Conservation (phyloP, 2,888 invertebrate genomes). For the Malthinus flaveolus region DNA sequence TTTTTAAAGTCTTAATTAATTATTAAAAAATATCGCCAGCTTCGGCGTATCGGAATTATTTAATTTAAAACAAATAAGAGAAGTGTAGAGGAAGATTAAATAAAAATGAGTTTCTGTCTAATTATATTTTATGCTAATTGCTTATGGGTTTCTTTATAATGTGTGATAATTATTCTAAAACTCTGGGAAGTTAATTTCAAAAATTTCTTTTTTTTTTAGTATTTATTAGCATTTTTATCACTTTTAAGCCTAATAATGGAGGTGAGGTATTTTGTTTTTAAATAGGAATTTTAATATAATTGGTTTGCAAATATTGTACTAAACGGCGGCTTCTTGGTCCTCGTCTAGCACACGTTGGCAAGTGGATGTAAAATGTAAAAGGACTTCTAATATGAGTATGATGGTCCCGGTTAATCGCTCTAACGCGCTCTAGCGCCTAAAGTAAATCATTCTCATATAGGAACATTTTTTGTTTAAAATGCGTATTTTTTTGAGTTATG, state of each 20-base stretch:
- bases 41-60: too few relatives aligned
- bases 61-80: too few relatives aligned
- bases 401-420: too few relatives aligned
- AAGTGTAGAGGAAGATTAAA: too few relatives aligned
- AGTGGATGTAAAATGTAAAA: too few relatives aligned
- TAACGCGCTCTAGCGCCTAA: too few relatives aligned
- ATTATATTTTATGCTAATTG: conserved; percentile 7
- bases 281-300: conserved; percentile 3
- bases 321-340: background rate
- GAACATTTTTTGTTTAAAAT: too few relatives aligned
- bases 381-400: too few relatives aligned
- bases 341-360: too few relatives aligned
- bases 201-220: conserved; percentile 1
- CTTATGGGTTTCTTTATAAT: background rate
- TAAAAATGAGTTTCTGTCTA: background rate
- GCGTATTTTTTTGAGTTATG: too few relatives aligned
- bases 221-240: conserved; percentile 4
- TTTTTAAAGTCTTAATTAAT: conserved; percentile 7
- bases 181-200: too few relatives aligned
- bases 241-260: conserved; percentile 2
- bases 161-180: conserved; percentile 5
- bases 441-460: too few relatives aligned
- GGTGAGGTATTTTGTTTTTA: background rate
- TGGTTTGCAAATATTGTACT: background rate
- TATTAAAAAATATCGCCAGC: background rate